Percentiles rank a stretch among this genome's conserved stretches.
These are phyloP conservation scores for Sycophila sp. DNA, from an alignment of 1,140 invertebrate species.

Conservation along the genomic window DNA sequence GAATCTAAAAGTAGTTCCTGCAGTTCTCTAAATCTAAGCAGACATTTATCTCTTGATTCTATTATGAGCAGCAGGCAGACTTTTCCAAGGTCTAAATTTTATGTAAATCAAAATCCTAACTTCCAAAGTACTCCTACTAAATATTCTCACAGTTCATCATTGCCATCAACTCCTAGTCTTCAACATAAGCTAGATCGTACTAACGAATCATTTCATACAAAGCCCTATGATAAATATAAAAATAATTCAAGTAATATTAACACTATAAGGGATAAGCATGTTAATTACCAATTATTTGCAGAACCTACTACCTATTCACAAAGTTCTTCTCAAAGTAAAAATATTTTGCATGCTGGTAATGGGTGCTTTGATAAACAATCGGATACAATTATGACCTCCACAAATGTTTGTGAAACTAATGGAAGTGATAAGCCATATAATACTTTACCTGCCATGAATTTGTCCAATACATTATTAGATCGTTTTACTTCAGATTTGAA, in stretches of 20 bases:
- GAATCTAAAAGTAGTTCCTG: constrained; percentile 58
- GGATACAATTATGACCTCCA: constrained; percentile 26
- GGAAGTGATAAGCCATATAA: constrained; percentile 29
- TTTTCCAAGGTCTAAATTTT: constrained; percentile 45
- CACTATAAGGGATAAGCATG: constrained; percentile 51
- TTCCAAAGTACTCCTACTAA: constrained; percentile 51
- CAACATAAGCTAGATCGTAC: constrained; percentile 36
- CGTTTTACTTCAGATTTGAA: constrained; percentile 34
- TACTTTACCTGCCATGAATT: constrained; percentile 44
- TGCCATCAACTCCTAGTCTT: constrained; percentile 53
- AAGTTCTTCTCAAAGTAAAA: constrained; percentile 40
- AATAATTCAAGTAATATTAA: constrained; percentile 39
- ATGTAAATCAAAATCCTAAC: constrained; percentile 51
- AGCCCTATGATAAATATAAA: constrained; percentile 36
- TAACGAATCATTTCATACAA: constrained; percentile 43
- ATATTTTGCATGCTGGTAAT: constrained; percentile 49
- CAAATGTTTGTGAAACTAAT: constrained; percentile 36
- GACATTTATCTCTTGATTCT: constrained; percentile 3
- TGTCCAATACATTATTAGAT: constrained; percentile 42
- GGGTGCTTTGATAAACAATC: constrained; percentile 40
- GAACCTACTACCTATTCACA: constrained; percentile 44
- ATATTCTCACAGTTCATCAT: constrained; percentile 46
- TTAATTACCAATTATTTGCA: constrained; percentile 45
- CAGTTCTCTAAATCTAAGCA: constrained; percentile 41
- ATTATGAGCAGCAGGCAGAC: constrained; percentile 36